Evolutionary conservation across 2,797 vertebrate species (phyloP), one percentile per base, ranked within the genome.

Genomic region (Ctenopoma multispine): DNA sequence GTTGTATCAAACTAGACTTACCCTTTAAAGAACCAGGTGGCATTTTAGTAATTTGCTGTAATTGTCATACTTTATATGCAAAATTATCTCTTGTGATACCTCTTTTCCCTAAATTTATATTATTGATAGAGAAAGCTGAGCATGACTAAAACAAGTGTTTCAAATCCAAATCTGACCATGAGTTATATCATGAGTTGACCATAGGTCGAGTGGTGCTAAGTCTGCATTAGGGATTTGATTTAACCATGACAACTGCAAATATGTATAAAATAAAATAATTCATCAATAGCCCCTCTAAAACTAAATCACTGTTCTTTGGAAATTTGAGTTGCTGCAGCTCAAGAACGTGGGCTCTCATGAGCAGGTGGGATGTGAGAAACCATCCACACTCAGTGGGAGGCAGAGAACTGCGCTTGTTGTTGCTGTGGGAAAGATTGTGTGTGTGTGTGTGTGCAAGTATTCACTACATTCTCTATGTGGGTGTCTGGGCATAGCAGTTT

Each of bases 341-440:
- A 75, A 84, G 83, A 85, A 79, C 74, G 91, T 92, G 88, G 90
- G 91, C 87, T 92, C 79, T 88, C 81, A 85, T 90, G 91, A 93
- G 93, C 90, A 93, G 92, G 92, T 93, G 94, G 92, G 93, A 93
- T 93, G 92, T 94, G 92, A 91, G 93, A 94, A 93, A 93, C 78
- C 87, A 80, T 91, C 92, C 89, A 90, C 91, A 86, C 92, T 92
- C 91, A 92, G 93, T 93, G 89, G 93, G 93, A 92, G 91, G 90
- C 85, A 86, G 80, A 93, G 87, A 93, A 90, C 87, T 89, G 85
- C 50, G 85, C 88, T 88, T 90, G 88, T 88, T 87, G 84, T 90
- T 89, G 85, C 90, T 84, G 90, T 92, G 91, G 92, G 89, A 89
- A 91, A 90, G 72, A 86, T 8, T 76, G 63, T 77, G 79, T 69